A percentile compares a stretch with the other conserved stretches of the same genome.
Conservation (phyloP, 2,797 vertebrate genomes). For the Muraenolepis orangiensis region DNA sequence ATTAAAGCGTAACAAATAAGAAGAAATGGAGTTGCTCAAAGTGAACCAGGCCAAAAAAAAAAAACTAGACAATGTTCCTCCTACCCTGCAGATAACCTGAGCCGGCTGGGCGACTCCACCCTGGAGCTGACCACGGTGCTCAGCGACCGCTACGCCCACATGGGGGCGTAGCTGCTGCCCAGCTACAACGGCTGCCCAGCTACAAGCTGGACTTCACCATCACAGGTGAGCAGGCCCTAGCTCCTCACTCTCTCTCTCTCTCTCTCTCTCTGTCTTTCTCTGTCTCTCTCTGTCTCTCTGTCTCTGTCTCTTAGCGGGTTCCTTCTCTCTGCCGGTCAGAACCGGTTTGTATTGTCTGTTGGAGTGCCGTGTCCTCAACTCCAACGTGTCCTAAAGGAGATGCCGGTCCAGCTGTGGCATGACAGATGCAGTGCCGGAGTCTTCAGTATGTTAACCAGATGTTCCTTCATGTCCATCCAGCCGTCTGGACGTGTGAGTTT, state of each 20-base stretch:
- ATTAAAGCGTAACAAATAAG: too few relatives aligned
- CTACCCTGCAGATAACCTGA: constrained; percentile 82
- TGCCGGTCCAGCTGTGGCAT: neutral
- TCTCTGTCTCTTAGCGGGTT: too few relatives aligned
- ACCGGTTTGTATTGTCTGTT: too few relatives aligned
- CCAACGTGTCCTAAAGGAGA: neutral
- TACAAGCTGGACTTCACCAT: constrained; percentile 80
- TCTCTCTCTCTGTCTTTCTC: too few relatives aligned
- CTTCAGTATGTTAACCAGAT: neutral
- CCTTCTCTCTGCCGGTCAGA: too few relatives aligned
- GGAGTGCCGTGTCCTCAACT: neutral
- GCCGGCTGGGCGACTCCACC: constrained; percentile 80
- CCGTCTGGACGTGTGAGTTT: constrained; percentile 78
- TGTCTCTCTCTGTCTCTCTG: neutral
- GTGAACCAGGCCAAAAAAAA: too few relatives aligned
- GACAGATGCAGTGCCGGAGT: neutral
- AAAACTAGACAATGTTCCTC: too few relatives aligned
- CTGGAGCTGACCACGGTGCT: constrained; percentile 74
- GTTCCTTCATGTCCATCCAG: constrained; percentile 65
- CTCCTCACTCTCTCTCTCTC: neutral
- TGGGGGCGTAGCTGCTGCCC: constrained; percentile 77
- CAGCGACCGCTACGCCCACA: constrained; percentile 72
- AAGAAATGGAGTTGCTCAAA: too few relatives aligned
- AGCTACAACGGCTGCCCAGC: constrained; percentile 76
- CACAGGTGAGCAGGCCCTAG: constrained; percentile 67